Percentiles rank a stretch among this genome's conserved stretches.
Evolutionary conservation across 2,113 vertebrate genomes (phyloP).

Genomic region (Meles meles): DNA sequence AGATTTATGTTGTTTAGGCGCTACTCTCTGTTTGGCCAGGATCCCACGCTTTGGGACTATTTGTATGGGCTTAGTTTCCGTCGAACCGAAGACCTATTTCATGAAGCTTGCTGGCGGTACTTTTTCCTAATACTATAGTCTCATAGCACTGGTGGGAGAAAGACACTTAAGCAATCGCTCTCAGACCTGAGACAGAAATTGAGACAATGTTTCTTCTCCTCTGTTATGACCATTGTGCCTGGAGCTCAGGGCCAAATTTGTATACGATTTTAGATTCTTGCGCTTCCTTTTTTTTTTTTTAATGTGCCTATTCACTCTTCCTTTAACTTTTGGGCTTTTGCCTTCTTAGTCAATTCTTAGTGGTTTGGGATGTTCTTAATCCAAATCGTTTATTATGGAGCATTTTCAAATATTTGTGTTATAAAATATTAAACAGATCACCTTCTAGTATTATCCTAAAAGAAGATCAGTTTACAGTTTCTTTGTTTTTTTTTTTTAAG

Average conservation of each 20-base stretch:
- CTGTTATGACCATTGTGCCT: accelerated
- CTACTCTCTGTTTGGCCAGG: accelerated
- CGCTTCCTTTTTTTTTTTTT: neutral
- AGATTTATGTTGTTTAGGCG: too few relatives aligned
- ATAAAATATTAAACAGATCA: neutral
- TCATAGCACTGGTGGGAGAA: neutral
- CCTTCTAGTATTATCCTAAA: neutral
- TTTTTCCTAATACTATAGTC: neutral
- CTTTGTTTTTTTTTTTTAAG: too few relatives aligned
- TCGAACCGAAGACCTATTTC: neutral
- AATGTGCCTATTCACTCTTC: neutral
- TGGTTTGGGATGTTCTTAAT: neutral
- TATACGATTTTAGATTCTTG: neutral
- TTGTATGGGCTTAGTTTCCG: neutral
- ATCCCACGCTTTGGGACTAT: neutral
- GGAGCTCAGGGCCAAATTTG: neutral
- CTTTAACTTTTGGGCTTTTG: neutral
- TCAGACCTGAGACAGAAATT: neutral
- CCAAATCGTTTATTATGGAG: neutral
- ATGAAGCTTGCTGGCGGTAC: too few relatives aligned
- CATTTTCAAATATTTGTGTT: neutral
- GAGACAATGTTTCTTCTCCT: neutral
- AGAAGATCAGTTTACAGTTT: neutral
- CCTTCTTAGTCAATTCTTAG: neutral
- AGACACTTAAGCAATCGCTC: neutral